These are phyloP conservation scores for Heliornis fulica DNA, from an alignment of 2,113 vertebrate species.

Conservation along the genomic window DNA sequence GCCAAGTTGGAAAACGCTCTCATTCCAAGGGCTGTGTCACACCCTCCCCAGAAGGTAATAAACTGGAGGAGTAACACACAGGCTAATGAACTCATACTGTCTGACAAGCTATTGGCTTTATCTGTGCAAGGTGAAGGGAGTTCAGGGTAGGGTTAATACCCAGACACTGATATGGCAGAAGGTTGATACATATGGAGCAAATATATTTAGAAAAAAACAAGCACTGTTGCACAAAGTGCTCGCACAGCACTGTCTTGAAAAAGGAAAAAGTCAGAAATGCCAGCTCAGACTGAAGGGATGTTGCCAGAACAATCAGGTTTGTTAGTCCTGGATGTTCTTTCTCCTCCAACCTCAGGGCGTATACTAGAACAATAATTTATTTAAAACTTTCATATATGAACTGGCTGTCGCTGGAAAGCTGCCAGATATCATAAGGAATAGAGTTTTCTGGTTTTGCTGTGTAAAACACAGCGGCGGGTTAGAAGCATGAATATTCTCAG, in stretches of 20 bases:
- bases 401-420: constrained; percentile 54
- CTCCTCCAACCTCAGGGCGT: constrained; percentile 71
- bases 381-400: constrained; percentile 73
- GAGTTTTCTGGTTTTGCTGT: constrained; percentile 39
- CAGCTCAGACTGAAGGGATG: constrained; percentile 44
- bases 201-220: constrained; percentile 41
- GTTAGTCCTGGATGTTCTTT: constrained; percentile 81
- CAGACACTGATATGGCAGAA: not conserved
- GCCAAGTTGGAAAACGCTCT: constrained; percentile 67
- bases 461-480: constrained; percentile 17
- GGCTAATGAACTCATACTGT: constrained; percentile 38
- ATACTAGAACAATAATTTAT: constrained; percentile 75
- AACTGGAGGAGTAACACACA: constrained; percentile 40
- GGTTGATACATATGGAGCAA: not conserved
- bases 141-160: constrained; percentile 8
- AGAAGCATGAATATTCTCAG: not conserved
- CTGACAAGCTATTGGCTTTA: constrained; percentile 36
- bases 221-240: constrained; percentile 39
- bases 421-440: constrained; percentile 57
- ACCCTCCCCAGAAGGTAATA: constrained; percentile 65
- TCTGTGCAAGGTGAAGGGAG: not conserved
- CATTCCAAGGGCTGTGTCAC: constrained; percentile 53
- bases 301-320: constrained; percentile 77
- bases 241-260: constrained; percentile 34
- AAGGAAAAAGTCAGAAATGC: constrained; percentile 52